Percentiles rank a stretch among this genome's conserved stretches.
These are phyloP conservation scores for Liposcelis brunnea DNA, from an alignment of 2,888 invertebrate genomes.

Conservation along the genomic window DNA sequence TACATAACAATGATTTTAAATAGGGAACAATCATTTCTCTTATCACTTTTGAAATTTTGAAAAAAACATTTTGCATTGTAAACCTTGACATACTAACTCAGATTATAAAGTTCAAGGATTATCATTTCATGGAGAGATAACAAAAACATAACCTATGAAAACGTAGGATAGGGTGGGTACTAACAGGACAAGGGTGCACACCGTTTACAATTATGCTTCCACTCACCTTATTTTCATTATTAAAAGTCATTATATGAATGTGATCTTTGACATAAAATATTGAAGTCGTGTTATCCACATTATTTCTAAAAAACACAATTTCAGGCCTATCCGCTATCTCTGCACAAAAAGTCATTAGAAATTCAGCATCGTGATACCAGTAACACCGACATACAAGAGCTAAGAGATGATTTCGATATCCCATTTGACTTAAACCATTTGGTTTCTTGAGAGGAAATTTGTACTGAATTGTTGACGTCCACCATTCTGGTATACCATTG, in stretches of 20 bases:
- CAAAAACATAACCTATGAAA: no score
- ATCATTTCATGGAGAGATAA: no score
- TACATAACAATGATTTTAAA: no score
- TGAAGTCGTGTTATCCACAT: neutral
- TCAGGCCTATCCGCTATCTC: neutral
- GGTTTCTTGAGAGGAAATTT: slow-evolving; percentile 3
- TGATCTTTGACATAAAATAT: neutral
- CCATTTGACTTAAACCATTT: neutral
- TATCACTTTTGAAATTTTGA: no score
- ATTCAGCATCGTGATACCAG: neutral
- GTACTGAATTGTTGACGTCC: neutral
- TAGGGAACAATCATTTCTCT: no score
- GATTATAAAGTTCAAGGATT: no score
- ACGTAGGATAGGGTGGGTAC: no score
- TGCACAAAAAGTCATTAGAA: neutral
- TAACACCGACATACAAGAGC: neutral
- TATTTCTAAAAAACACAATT: neutral
- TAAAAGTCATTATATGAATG: slow-evolving; percentile 1
- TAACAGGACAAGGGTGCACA: no score
- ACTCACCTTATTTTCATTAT: slow-evolving; percentile 1
- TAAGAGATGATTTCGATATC: neutral
- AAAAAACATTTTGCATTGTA: no score
- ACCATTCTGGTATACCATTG: neutral
- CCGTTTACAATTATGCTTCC: no score
- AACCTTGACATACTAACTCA: no score